Percentiles rank a stretch among this genome's conserved stretches.
These are phyloP conservation scores for Rhinichthys klamathensis DNA, from an alignment of 2,113 vertebrate species.

Conservation along the genomic window DNA sequence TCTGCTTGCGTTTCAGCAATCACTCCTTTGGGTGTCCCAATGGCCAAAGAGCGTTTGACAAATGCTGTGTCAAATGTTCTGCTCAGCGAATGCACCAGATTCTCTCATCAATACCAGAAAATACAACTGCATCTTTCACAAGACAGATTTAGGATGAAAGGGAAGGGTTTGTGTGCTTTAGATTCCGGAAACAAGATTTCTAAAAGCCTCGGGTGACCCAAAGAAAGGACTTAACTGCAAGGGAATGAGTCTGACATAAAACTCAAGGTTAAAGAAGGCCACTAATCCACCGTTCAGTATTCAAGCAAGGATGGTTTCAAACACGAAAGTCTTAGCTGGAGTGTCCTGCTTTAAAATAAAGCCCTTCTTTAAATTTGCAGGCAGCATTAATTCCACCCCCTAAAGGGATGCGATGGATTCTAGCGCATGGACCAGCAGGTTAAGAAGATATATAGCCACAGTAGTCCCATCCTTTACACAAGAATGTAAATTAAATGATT, in stretches of 20 bases:
- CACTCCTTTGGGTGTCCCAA: constrained; percentile 5
- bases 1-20: background rate
- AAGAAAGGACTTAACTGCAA: constrained; percentile 29
- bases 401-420: background rate
- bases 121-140: background rate
- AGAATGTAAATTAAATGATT: constrained; percentile 27
- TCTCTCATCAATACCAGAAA: background rate
- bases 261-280: constrained; percentile 9
- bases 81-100: background rate
- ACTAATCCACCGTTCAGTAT: constrained; percentile 27
- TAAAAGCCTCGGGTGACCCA: constrained; percentile 12
- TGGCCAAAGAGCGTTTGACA: constrained; percentile 8
- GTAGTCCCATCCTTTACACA: constrained; percentile 14
- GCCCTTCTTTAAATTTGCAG: constrained; percentile 2
- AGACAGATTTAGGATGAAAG: constrained; percentile 24
- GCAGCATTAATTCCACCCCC: constrained; percentile 11
- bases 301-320: background rate
- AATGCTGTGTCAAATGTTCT: constrained; percentile 12
- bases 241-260: background rate
- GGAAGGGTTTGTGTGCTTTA: background rate
- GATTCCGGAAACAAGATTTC: constrained; percentile 13
- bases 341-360: constrained; percentile 19
- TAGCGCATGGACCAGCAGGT: constrained; percentile 14
- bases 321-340: background rate
- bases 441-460: constrained; percentile 22